phyloP scores from a whole-genome alignment of 2,888 invertebrate genomes.

The Dasysyrphus tricinctus region DNA sequence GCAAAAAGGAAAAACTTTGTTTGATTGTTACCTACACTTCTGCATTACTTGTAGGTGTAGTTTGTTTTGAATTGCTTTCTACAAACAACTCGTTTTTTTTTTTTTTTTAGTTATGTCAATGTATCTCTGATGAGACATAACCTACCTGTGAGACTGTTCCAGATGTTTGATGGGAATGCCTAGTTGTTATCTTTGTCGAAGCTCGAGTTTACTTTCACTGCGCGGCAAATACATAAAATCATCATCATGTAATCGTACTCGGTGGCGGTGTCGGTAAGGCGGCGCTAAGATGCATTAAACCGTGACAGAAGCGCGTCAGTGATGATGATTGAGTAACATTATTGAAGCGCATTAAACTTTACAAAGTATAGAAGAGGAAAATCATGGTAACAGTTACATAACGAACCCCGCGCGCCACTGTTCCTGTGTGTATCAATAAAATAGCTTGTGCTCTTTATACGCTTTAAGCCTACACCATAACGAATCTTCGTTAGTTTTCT shows the following conservation, averaged over 20 bases:
- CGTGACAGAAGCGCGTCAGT: constrained; percentile 68
- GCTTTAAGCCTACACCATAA: constrained; percentile 6
- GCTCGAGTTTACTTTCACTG: constrained; percentile 66
- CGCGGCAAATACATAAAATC: not conserved
- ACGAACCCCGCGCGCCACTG: constrained; percentile 31
- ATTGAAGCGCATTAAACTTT: constrained; percentile 70
- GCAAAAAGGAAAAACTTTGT: constrained; percentile 16
- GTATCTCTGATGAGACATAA: constrained; percentile 32
- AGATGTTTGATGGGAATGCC: constrained; percentile 54
- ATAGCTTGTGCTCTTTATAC: constrained; percentile 23
- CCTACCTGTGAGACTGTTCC: constrained; percentile 34
- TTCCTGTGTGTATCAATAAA: constrained; percentile 45
- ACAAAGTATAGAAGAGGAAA: constrained; percentile 36
- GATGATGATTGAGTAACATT: constrained; percentile 71
- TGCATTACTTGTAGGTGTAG: not conserved
- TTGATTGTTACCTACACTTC: constrained; percentile 27
- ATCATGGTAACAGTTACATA: constrained; percentile 58
- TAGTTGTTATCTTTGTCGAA: constrained; percentile 29
- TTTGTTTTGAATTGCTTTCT: constrained; percentile 28
- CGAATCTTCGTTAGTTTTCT: constrained; percentile 33
- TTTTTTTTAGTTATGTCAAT: constrained; percentile 63
- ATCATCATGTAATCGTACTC: constrained; percentile 67
- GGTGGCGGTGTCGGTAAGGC: constrained; percentile 25
- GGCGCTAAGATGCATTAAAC: constrained; percentile 55
- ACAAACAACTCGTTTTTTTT: constrained; percentile 37